Base-by-base conservation (phyloP, 1,140 invertebrate genomes). In the Pseudomyrmex cubaensis region DNA sequence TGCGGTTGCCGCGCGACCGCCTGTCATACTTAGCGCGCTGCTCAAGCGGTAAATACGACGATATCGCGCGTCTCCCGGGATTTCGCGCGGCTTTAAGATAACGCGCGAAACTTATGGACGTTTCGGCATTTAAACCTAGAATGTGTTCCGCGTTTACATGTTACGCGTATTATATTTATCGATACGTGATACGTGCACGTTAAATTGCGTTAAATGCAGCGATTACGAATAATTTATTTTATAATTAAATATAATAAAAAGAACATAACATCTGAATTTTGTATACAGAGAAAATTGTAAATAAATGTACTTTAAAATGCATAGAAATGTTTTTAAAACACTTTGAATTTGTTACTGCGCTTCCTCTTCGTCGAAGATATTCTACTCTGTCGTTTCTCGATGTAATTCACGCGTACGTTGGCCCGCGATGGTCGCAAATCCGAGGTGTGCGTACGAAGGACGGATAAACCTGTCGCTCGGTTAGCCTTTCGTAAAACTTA, bases 401-500 rank as follows among this genome's bases (percentile, higher is more conserved):
- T 78, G 78, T 84, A 84, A 67, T 69, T 84, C 64, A 35, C 59
- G 15, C 57, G 57, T 22, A 63, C 9, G 48, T 52, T 70, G 48
- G 8, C 35, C 35, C 35, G 22, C 74, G 82, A 78, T 48, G 73
- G 64, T 85, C 82, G 83, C 88, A 89, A 88, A 89, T 89, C 88
- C 88, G 56, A 78, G 78, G 77, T 83, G 77, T 83, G 85, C 64
- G 56, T 70, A 56, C 74, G 82, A 82, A 72, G 74, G 48, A 69
- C 78, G 72, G 87, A 89, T 89, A 89, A 89, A 89, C 87, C 87
- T 88, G 87, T 89, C 88, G 73, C 59, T 69, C 82, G 85, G 48
- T 67, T 87, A 74, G 72, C 44, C 83, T 85, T 85, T 88, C 82
- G 87, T 62, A 87, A 87, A 89, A 86, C 85, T 89, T 89, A 87